Percentiles rank a stretch among this genome's conserved stretches.
Evolutionary conservation across 2,113 vertebrate species (phyloP).

Genomic region (Phalacrocorax brasilianus): DNA sequence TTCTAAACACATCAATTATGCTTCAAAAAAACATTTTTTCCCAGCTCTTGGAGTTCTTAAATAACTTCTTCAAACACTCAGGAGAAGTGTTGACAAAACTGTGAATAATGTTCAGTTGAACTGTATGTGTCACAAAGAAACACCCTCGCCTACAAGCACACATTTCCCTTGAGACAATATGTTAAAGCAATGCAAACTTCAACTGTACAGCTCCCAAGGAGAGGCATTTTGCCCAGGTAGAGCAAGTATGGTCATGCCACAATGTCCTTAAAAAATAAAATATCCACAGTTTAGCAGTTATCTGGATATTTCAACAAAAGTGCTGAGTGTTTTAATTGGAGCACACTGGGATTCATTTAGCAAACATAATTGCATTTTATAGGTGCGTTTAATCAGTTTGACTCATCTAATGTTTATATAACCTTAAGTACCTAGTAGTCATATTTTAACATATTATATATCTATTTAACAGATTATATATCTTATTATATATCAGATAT

Average conservation of each 20-base stretch:
- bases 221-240: neutral
- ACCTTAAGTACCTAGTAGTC: neutral
- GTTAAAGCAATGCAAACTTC: neutral
- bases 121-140: neutral
- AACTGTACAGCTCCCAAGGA: neutral
- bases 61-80: constrained; percentile 15
- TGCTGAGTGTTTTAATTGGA: neutral
- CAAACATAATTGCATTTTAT: neutral
- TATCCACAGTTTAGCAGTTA: neutral
- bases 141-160: neutral
- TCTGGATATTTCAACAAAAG: neutral
- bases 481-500: neutral
- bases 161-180: neutral
- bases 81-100: constrained; percentile 26
- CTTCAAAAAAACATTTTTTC: constrained; percentile 18
- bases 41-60: neutral
- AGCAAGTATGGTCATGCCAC: neutral
- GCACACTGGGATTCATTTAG: neutral
- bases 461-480: too few species aligned
- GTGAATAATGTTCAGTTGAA: constrained; percentile 9
- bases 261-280: neutral
- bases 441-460: neutral
- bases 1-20: constrained; percentile 27
- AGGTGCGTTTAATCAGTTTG: neutral
- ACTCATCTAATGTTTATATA: neutral